Evolutionary conservation across 2,113 vertebrate genomes (phyloP), one percentile per base, ranked within the genome.

Genomic region (Sinosuthora webbiana): DNA sequence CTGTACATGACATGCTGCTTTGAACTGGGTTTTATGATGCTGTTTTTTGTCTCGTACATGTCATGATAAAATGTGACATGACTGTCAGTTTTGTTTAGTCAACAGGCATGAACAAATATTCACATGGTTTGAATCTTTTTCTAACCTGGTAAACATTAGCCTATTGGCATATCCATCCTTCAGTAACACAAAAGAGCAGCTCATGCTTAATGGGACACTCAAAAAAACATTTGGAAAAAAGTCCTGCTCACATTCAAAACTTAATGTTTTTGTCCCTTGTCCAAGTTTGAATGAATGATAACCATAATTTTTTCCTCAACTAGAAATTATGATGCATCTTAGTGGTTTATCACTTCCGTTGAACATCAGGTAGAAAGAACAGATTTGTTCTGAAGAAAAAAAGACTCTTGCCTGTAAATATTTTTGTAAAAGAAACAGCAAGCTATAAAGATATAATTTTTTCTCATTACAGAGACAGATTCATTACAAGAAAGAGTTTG

Each of bases 1-100:
- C 76, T 83, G n/a, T 80, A 37, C 20, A 42, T 69, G 56, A 95
- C 73, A 69, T 35, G 19, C n/a, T 93, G 15, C 62, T 95, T 93
- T 95, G 45, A 95, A 80, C 33, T 55, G 42, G 13, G 13, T 91
- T 94, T 95, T 89, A 70, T 80, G 53, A 86, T 31, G 15, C 39
- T 96, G 59, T 89, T 49, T 75, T 37, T 95, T 90, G 89, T 91
- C 88, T 95, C 23, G 17, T 91, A 63, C 81, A 23, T 86, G 71
- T 79, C 75, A 87, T 88, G 59, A 97, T 97, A 93, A 97, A 97
- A 96, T 90, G 57, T 95, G 87, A 95, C 91, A 91, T 53, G 83
- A 86, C 74, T 97, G 81, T 94, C 93, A 91, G 79, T 95, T 97
- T 97, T 45, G 7, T 77, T 97, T 95, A 95, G n/a, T 83, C 88